Evolutionary conservation across 1,140 invertebrate genomes (phyloP).

Genomic region (Cotesia typhae): DNA sequence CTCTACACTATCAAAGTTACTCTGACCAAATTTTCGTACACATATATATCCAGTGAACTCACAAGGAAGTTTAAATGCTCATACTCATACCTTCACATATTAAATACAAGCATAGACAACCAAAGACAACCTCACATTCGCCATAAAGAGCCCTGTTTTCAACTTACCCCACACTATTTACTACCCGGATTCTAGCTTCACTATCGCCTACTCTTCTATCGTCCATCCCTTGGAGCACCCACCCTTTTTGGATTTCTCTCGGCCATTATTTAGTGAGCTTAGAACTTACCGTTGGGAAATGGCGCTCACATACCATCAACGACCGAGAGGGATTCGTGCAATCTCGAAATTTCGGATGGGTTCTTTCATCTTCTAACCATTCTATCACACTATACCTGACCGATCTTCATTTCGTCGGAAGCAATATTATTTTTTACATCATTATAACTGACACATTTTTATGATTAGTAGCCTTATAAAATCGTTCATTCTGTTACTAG

Average conservation of each 20-base stretch:
- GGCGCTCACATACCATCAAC: conserved; percentile 38
- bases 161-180: conserved; percentile 7
- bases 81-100: conserved; percentile 11
- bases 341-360: conserved; percentile 41
- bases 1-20: conserved; percentile 34
- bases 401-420: conserved; percentile 1
- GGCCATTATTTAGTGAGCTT: conserved; percentile 63
- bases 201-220: conserved; percentile 25
- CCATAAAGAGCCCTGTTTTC: conserved; percentile 25
- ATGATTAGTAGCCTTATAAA: too few species aligned
- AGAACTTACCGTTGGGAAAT: conserved; percentile 55
- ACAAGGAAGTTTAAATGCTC: conserved; percentile 33
- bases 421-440: neutral
- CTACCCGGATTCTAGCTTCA: conserved; percentile 43
- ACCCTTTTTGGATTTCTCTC: conserved; percentile 54
- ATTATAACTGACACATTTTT: too few species aligned
- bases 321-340: conserved; percentile 35
- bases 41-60: conserved; percentile 16
- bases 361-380: conserved; percentile 32
- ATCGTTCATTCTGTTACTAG: too few species aligned
- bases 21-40: conserved; percentile 26
- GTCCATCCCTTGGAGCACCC: conserved; percentile 31
- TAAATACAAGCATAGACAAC: neutral
- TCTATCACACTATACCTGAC: conserved; percentile 10
- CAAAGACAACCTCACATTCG: conserved; percentile 23